Conservation (phyloP, 2,797 vertebrate genomes). For the Alca torda region DNA sequence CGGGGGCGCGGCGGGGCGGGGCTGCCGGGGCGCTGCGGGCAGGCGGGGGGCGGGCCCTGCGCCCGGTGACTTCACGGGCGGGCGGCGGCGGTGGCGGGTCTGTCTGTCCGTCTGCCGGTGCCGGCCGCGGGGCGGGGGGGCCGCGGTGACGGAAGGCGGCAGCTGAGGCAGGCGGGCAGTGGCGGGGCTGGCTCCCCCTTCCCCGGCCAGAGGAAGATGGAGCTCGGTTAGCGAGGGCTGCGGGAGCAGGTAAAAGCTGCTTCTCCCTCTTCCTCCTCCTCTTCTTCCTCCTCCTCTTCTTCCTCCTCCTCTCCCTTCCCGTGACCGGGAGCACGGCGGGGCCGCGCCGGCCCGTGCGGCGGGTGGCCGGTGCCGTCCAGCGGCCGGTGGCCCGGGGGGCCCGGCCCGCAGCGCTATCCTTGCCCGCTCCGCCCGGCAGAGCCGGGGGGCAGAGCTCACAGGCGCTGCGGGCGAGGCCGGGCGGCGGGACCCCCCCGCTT, state of each 20-base stretch:
- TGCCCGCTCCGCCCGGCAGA: not conserved
- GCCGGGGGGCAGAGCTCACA: not conserved
- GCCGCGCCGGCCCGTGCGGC: not conserved
- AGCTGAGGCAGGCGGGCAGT: conserved; percentile 41
- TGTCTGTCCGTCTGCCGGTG: not conserved
- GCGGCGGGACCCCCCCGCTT: not conserved
- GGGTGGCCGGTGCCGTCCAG: not conserved
- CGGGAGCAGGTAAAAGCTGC: conserved; percentile 39
- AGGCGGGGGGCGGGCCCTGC: conserved; percentile 26
- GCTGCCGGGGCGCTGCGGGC: not conserved
- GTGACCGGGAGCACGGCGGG: not conserved
- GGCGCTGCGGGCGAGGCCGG: not conserved
- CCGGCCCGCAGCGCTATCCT: not conserved
- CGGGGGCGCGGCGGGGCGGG: not conserved
- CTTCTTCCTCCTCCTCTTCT: not conserved
- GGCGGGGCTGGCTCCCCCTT: conserved; percentile 7
- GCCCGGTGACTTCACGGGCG: conserved; percentile 66
- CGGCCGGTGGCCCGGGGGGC: conserved; percentile 8
- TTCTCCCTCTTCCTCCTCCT: not conserved
- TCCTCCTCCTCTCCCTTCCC: not conserved
- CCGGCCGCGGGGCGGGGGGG: not conserved
- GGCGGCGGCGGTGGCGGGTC: conserved; percentile 2
- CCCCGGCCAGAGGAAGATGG: conserved; percentile 59
- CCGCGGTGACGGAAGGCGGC: conserved; percentile 51
- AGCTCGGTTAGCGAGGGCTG: conserved; percentile 63